These are phyloP conservation scores for Lasioglossum figueresi DNA, from an alignment of 2,888 invertebrate species.

Conservation along the genomic window DNA sequence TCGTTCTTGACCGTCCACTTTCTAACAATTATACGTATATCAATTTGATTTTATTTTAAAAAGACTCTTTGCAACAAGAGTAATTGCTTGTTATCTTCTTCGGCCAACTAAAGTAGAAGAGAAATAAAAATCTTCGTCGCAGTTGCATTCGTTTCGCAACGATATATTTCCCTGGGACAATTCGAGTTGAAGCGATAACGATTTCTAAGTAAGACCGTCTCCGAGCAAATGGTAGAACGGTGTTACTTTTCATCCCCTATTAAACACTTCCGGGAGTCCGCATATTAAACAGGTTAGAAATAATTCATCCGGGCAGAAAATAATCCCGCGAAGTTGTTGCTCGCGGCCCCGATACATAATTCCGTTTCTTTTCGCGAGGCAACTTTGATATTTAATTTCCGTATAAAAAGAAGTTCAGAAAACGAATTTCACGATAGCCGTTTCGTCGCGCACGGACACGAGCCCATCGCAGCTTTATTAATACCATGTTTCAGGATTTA, in stretches of 20 bases:
- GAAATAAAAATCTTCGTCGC: too few species aligned
- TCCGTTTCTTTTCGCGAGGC: slow-evolving; percentile 55
- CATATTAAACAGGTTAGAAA: not conserved
- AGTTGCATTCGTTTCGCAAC: not conserved
- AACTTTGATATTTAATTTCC: slow-evolving; percentile 26
- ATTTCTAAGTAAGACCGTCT: not conserved
- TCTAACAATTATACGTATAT: not conserved
- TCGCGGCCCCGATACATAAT: not conserved
- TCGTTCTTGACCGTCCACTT: not conserved
- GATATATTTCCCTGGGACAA: not conserved
- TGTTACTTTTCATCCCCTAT: not conserved
- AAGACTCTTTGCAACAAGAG: not conserved
- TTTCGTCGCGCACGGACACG: not conserved
- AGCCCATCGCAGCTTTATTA: not conserved
- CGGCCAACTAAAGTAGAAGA: not conserved
- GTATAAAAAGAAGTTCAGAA: not conserved
- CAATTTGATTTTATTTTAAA: not conserved
- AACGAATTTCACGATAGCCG: not conserved
- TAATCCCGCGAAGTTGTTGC: not conserved
- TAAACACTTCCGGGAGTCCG: not conserved
- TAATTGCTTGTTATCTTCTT: not conserved
- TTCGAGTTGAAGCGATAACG: not conserved
- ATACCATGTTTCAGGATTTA: slow-evolving; percentile 9
- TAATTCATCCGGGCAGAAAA: not conserved
- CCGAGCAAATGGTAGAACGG: not conserved